Base-by-base conservation (phyloP, 2,797 vertebrate species). In the Aldrovandia affinis region DNA sequence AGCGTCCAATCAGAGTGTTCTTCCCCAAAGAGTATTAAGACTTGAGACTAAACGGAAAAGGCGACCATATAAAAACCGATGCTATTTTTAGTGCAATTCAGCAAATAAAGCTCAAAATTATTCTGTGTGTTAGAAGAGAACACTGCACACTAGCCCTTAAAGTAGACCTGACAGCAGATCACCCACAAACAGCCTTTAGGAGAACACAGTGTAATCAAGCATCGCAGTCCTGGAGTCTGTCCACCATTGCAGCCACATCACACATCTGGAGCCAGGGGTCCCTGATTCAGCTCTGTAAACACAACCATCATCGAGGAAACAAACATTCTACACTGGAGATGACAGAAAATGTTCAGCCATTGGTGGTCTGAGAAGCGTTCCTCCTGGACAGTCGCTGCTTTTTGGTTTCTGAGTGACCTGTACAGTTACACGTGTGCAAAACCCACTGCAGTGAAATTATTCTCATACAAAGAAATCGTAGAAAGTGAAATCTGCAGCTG, bases 101-200 rank as follows among this genome's bases (percentile, higher is more conserved):
- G 39, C 39, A 18, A 42, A 20, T 33, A 50, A 83, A 78, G 55
- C 73, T 50, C n/a, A 75, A 80, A 83, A 55, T 77, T 61, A 65
- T 78, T 42, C 57, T 79, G 55, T 28, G 25, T 15, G 42, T 52
- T 52, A 15, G 65, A 78, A 63, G 61, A 79, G 3, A 47, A 82
- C n/a, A 70, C 39, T 33, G 25, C 81, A 61, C 79, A 81, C 68
- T 77, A 83, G 84, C 86, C 77, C 83, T 87, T 86, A 57, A 20
- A 80, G 50, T 57, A 84, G 78, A 33, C 55, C 57, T 39, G 33
- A 57, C 70, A 28, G 80, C 86, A 84, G 28, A 79, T 47, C 12
- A 55, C 57, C 65, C 75, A 30, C 22, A 10, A 28, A 55, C 44
- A 80, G 57, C 63, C 70, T 54, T 36, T 33, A 30, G n/a, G 55